These are phyloP conservation scores for Lordiphosa stackelbergi DNA, from an alignment of 1,140 invertebrate species.

Conservation along the genomic window DNA sequence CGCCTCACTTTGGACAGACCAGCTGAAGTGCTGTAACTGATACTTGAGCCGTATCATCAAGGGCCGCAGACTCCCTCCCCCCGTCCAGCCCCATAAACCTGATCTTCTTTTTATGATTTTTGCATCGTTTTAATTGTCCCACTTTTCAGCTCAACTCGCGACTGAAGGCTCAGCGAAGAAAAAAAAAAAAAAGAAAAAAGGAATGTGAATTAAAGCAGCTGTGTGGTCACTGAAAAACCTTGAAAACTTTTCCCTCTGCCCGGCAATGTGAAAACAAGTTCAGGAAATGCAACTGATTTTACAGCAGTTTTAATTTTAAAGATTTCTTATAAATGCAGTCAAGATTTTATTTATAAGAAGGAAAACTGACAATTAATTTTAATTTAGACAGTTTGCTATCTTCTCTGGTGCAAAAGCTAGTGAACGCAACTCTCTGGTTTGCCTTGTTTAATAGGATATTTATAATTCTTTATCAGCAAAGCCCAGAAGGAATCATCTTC, in stretches of 20 bases:
- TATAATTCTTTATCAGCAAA: too few species aligned
- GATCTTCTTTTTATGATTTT: conserved; percentile 31
- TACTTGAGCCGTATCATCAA: conserved; percentile 21
- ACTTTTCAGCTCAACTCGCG: conserved; percentile 23
- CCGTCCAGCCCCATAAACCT: conserved; percentile 25
- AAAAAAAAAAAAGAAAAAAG: conserved; percentile 1
- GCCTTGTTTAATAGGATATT: too few species aligned
- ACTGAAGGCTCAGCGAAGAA: conserved; percentile 1
- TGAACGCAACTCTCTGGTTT: too few species aligned
- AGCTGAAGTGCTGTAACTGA: conserved; percentile 29
- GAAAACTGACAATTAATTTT: too few species aligned
- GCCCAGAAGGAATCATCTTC: too few species aligned
- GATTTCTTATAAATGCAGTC: neutral
- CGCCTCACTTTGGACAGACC: neutral
- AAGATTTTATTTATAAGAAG: too few species aligned
- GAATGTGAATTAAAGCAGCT: conserved; percentile 1
- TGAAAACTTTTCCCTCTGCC: conserved; percentile 1
- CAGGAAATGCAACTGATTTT: conserved; percentile 10
- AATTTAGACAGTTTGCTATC: too few species aligned
- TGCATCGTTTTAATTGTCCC: conserved; percentile 47
- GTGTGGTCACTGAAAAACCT: conserved; percentile 6
- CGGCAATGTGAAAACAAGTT: conserved; percentile 5
- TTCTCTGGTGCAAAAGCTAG: too few species aligned
- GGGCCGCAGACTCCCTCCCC: conserved; percentile 8
- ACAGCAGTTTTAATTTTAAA: neutral